Conservation (phyloP, 92 coral and sea anemone genomes). For the Hydrozoanthus gracilis region DNA sequence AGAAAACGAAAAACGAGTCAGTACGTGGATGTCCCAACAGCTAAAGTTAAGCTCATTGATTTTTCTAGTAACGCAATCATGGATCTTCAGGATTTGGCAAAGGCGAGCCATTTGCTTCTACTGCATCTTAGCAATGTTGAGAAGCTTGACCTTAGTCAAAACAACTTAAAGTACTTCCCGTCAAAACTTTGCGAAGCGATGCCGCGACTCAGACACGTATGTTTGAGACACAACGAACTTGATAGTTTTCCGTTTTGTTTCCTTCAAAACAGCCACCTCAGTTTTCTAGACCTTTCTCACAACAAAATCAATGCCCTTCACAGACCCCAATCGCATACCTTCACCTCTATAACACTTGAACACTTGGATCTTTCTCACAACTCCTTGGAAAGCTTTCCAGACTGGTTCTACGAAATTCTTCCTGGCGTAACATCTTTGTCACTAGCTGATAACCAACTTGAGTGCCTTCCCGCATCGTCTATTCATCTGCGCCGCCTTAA, state of each 20-base stretch:
- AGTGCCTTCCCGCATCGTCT: constrained; percentile 56
- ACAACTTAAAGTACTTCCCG: constrained; percentile 72
- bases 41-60: constrained; percentile 82
- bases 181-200: constrained; percentile 70
- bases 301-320: constrained; percentile 62
- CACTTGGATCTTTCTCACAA: constrained; percentile 82
- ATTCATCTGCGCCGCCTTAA: constrained; percentile 68
- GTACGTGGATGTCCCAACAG: constrained; percentile 38
- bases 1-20: constrained; percentile 55
- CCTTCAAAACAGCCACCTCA: constrained; percentile 57
- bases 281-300: constrained; percentile 70
- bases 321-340: constrained; percentile 27
- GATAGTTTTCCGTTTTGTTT: constrained; percentile 73
- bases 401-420: constrained; percentile 75
- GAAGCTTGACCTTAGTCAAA: constrained; percentile 88
- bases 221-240: constrained; percentile 77
- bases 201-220: constrained; percentile 80
- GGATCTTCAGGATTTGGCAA: constrained; percentile 66
- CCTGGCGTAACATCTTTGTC: constrained; percentile 72
- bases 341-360: constrained; percentile 63
- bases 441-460: constrained; percentile 75
- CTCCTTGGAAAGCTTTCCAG: constrained; percentile 68
- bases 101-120: constrained; percentile 57
- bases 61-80: constrained; percentile 80
- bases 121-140: constrained; percentile 70